Evolutionary conservation across 2,113 vertebrate genomes (phyloP).

Genomic region (Pachypanchax playfairii): DNA sequence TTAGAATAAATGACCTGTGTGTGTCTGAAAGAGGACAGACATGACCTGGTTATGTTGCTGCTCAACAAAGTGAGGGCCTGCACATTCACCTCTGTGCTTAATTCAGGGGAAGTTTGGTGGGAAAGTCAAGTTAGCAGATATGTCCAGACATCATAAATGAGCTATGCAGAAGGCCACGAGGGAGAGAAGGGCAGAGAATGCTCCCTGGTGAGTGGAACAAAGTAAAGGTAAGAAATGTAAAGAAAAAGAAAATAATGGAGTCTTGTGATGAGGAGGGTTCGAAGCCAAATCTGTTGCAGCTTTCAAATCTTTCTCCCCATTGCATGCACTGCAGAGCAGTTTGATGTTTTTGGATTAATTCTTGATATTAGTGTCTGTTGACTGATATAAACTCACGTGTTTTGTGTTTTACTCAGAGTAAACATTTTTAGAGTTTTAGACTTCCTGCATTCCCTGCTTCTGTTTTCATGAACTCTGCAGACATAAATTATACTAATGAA

Average conservation of each 20-base stretch:
- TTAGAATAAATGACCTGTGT: conserved; percentile 31
- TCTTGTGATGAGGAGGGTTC: conserved; percentile 29
- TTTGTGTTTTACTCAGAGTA: too few species aligned
- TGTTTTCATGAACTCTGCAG: too few species aligned
- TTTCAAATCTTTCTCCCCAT: conserved; percentile 4
- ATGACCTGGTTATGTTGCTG: conserved; percentile 62
- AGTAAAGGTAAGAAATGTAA: too few species aligned
- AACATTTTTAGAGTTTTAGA: too few species aligned
- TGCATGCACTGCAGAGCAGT: conserved; percentile 13
- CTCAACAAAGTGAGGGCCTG: conserved; percentile 30
- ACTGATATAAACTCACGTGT: too few species aligned
- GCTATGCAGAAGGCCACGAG: conserved; percentile 47
- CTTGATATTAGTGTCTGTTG: not conserved
- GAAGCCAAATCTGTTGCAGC: conserved; percentile 23
- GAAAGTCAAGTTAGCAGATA: conserved; percentile 63
- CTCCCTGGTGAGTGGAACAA: conserved; percentile 12
- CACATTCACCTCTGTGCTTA: conserved; percentile 32
- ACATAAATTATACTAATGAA: too few species aligned
- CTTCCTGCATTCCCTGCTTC: too few species aligned
- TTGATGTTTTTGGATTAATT: not conserved
- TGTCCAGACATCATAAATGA: conserved; percentile 65
- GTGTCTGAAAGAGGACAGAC: conserved; percentile 38
- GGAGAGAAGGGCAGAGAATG: conserved; percentile 53
- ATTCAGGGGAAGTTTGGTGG: conserved; percentile 54
- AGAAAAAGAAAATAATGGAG: not conserved